Percentiles rank a stretch among this genome's conserved stretches.
These are phyloP conservation scores for Mythimna loreyi DNA, from an alignment of 2,888 invertebrate species.

Conservation along the genomic window DNA sequence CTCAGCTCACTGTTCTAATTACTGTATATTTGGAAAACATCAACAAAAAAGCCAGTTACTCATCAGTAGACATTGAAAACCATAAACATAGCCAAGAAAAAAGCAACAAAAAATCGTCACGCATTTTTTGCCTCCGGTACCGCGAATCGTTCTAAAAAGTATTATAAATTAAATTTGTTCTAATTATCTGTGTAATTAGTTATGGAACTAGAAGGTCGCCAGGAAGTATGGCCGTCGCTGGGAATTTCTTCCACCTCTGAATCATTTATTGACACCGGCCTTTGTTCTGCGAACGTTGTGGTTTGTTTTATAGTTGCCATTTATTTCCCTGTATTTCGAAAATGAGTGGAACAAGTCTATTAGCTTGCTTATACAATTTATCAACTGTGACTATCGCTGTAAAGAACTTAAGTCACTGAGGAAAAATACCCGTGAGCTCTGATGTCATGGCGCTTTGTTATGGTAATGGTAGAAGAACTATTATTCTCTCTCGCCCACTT, in stretches of 20 bases:
- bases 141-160: conserved; percentile 42
- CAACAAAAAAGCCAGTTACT: conserved; percentile 22
- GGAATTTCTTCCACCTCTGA: conserved; percentile 69
- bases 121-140: conserved; percentile 32
- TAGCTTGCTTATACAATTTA: conserved; percentile 5
- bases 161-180: conserved; percentile 56
- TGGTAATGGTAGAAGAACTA: not conserved
- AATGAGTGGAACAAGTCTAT: conserved; percentile 18
- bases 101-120: conserved; percentile 35
- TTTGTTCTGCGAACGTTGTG: conserved; percentile 61
- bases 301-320: conserved; percentile 47
- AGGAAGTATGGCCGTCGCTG: conserved; percentile 64
- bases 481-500: not conserved
- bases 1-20: not conserved
- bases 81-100: conserved; percentile 9
- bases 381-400: conserved; percentile 7
- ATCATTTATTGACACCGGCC: conserved; percentile 60
- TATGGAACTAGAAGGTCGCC: conserved; percentile 68
- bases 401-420: not conserved
- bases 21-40: not conserved
- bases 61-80: conserved; percentile 31
- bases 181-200: conserved; percentile 64
- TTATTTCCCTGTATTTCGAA: conserved; percentile 41
- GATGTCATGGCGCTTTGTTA: not conserved
- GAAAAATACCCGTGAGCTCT: conserved; percentile 9